Percentiles rank a stretch among this genome's conserved stretches.
Evolutionary conservation across 2,888 invertebrate species (phyloP).

Genomic region (Empis livida): DNA sequence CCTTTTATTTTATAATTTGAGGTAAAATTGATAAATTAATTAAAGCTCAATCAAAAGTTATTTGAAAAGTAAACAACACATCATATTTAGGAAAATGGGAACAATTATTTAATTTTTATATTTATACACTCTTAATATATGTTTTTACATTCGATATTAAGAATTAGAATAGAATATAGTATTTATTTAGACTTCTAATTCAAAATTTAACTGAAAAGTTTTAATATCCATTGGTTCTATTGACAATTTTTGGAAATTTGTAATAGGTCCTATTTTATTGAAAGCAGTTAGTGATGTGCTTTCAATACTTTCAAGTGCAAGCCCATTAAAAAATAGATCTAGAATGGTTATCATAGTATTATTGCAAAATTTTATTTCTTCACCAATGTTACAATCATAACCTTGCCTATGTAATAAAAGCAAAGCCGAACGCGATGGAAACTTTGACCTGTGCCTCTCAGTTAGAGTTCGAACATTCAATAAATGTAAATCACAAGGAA

Average conservation of each 20-base stretch:
- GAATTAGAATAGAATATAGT: too few species aligned
- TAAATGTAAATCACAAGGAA: constrained; percentile 70
- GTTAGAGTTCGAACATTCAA: constrained; percentile 69
- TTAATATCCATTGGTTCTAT: constrained; percentile 55
- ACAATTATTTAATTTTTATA: too few species aligned
- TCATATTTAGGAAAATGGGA: too few species aligned
- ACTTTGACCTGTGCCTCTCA: constrained; percentile 55
- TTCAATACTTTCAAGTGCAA: constrained; percentile 34
- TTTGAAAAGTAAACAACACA: too few species aligned
- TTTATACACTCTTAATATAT: too few species aligned
- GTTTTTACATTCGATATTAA: too few species aligned
- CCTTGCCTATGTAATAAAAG: constrained; percentile 71
- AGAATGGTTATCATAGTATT: constrained; percentile 14
- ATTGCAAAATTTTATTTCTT: constrained; percentile 20
- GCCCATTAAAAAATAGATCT: constrained; percentile 23
- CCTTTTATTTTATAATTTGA: too few species aligned
- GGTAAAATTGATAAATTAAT: too few species aligned
- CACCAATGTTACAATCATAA: constrained; percentile 49
- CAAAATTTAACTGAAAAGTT: constrained; percentile 45
- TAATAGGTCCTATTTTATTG: constrained; percentile 26
- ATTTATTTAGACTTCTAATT: neutral
- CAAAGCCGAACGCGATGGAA: constrained; percentile 61
- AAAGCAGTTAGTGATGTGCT: constrained; percentile 40
- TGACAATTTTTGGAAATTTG: constrained; percentile 41
- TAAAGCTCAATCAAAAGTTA: too few species aligned